Base-by-base conservation (phyloP, 1,140 invertebrate species). In the Lethocerus indicus region DNA sequence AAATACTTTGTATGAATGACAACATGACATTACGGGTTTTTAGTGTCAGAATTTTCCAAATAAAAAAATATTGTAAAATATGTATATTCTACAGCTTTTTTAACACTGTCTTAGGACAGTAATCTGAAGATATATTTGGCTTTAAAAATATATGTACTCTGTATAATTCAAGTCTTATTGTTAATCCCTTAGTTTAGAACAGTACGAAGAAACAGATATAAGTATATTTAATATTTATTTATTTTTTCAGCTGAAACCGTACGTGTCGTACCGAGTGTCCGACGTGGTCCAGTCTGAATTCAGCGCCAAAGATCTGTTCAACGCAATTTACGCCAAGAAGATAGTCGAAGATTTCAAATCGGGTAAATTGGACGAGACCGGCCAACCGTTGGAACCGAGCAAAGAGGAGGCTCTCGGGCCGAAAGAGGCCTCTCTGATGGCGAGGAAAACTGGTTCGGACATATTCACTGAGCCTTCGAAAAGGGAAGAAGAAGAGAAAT, bases 261-360 rank as follows among this genome's bases (percentile, higher is more conserved):
- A 97, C 61, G 92, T 96, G 0, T 88, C 87, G 0, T 96, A 95
- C 58, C 74, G 73, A 64, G 73, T 75, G 0, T 66, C 72, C 9
- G 78, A 88, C 47, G 71, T 92, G 3, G 60, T 68, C 13, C 82
- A 90, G 62, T 72, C 76, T 7, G 75, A 84, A 64, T 89, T 91
- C 56, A 90, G 86, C 14, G 67, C 89, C 7, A 62, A 88, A 66
- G 77, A 89, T 62, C 68, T 95, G 16, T 95, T 94, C 61, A 71
- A 87, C 63, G 74, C 76, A 2, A 69, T 88, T 0, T 95, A 94
- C 67, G 76, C 74, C 2, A 59, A 73, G 49, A 90, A 92, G 65
- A 87, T 94, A 41, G 67, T 71, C 6, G 67, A 78, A 51, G 87
- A 92, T 63, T 89, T 78, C 60, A 74, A 81, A 57, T 64, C 72